Evolutionary conservation across 2,797 vertebrate species (phyloP).

Genomic region (Scyliorhinus canicula): DNA sequence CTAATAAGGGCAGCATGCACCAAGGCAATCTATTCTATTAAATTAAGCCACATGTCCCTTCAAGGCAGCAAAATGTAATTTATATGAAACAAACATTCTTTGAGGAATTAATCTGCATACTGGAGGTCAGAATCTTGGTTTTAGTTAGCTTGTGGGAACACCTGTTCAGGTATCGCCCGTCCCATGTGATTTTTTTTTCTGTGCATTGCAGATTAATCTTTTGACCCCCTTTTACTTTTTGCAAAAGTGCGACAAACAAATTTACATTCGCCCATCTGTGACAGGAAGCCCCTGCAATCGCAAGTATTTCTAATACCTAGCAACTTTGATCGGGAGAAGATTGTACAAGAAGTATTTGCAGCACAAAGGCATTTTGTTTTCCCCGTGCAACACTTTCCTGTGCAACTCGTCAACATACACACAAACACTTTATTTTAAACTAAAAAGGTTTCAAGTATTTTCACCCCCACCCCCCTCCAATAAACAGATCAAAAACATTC

Average conservation of each 20-base stretch:
- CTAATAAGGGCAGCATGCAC: background rate
- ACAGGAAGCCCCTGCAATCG: background rate
- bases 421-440: background rate
- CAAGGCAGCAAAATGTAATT: background rate
- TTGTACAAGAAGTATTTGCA: background rate
- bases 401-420: no score
- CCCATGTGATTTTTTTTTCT: background rate
- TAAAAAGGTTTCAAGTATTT: background rate
- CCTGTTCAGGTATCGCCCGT: background rate
- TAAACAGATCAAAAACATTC: background rate
- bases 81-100: background rate
- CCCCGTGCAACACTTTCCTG: background rate
- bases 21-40: background rate
- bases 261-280: background rate
- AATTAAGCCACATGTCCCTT: background rate
- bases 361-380: background rate
- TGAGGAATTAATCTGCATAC: background rate
- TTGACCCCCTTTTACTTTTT: background rate
- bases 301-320: background rate
- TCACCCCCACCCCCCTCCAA: background rate
- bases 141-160: background rate
- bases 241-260: background rate
- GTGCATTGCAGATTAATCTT: background rate
- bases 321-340: background rate
- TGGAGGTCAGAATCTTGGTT: background rate